A percentile compares a stretch with the other conserved stretches of the same genome.
Conservation (phyloP, 2,888 invertebrate genomes). For the Periphyllus acericola region DNA sequence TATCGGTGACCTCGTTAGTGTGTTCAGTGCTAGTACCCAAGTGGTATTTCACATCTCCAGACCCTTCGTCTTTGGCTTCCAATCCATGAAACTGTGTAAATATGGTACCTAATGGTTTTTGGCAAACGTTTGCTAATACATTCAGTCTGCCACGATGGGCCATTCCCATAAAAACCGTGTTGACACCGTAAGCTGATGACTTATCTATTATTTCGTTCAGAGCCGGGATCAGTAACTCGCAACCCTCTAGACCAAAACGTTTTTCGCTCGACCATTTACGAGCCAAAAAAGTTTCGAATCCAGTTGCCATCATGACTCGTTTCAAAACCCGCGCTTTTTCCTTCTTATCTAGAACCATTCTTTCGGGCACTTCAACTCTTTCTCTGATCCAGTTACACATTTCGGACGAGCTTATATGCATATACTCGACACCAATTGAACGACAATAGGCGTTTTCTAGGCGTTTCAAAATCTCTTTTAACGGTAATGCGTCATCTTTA, state of each 20-base stretch:
- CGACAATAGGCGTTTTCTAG: conserved; percentile 95
- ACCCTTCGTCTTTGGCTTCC: conserved; percentile 90
- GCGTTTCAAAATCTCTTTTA: conserved; percentile 91
- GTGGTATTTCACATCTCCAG: conserved; percentile 94
- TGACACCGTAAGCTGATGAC: conserved; percentile 93
- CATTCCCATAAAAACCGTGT: conserved; percentile 97
- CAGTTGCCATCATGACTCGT: conserved; percentile 71
- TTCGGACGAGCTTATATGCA: conserved; percentile 98
- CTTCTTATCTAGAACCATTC: conserved; percentile 85
- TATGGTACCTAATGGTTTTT: conserved; percentile 88
- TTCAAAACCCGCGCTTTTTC: conserved; percentile 94
- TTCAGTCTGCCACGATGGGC: conserved; percentile 87
- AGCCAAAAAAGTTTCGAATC: conserved; percentile 97
- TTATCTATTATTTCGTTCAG: conserved; percentile 98
- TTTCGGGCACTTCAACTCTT: conserved; percentile 92
- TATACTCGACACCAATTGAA: conserved; percentile 98
- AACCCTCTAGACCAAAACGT: conserved; percentile 98
- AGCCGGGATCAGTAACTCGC: conserved; percentile 98
- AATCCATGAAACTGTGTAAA: conserved; percentile 93
- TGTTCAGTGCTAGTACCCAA: conserved; percentile 90
- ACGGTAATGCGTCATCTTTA: conserved; percentile 81
- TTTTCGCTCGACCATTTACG: conserved; percentile 99
- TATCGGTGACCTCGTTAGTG: conserved; percentile 82
- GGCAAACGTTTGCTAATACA: conserved; percentile 90
- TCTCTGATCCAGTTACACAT: conserved; percentile 99